phyloP scores from a whole-genome alignment of 2,797 vertebrate genomes.

The Sebastes cheni region DNA sequence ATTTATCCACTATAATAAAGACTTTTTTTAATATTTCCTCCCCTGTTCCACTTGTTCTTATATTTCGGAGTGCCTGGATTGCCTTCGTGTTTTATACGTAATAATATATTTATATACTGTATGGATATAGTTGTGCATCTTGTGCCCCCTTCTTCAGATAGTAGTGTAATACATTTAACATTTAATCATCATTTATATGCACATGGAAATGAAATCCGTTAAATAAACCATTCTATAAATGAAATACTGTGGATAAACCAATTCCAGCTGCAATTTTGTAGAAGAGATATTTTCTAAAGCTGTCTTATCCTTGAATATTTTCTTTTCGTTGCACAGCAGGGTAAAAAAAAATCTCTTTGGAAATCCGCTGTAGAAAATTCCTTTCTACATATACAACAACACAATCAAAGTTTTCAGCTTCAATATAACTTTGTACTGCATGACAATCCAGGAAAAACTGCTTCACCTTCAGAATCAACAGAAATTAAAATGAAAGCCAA shows the following conservation, averaged over 20 bases:
- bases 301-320: constrained; percentile 12
- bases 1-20: too few species aligned
- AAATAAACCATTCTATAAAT: constrained; percentile 14
- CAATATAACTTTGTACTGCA: constrained; percentile 10
- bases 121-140: neutral
- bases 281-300: constrained; percentile 8
- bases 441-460: neutral
- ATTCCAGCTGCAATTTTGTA: constrained; percentile 18
- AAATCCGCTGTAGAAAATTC: constrained; percentile 15
- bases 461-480: constrained; percentile 25
- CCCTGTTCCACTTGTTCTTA: too few species aligned
- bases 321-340: neutral
- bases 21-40: too few species aligned
- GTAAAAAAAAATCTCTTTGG: neutral
- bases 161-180: neutral
- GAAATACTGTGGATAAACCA: constrained; percentile 1
- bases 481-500: neutral
- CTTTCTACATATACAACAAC: neutral
- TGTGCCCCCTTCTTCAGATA: neutral
- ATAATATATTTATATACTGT: neutral
- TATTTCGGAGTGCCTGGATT: too few species aligned
- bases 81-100: neutral
- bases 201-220: constrained; percentile 3
- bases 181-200: constrained; percentile 6
- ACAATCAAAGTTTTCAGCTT: constrained; percentile 26